These are phyloP conservation scores for Gobio occitaniae DNA, from an alignment of 2,797 vertebrate genomes.

Conservation along the genomic window DNA sequence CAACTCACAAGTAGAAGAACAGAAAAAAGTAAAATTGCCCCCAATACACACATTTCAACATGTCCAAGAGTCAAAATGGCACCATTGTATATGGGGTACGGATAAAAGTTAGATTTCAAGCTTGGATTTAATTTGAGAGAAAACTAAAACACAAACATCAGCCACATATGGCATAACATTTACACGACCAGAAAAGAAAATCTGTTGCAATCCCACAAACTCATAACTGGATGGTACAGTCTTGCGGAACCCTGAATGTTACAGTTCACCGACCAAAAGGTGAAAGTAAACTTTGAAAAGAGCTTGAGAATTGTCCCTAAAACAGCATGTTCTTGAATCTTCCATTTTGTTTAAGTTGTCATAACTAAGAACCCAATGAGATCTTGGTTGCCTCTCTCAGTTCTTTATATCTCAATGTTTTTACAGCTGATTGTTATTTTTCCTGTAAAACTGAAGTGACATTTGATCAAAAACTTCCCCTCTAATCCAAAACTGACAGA, in stretches of 20 bases:
- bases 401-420: neutral
- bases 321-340: neutral
- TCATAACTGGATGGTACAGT: neutral
- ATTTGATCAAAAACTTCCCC: neutral
- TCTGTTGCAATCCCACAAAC: neutral
- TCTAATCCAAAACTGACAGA: constrained; percentile 2
- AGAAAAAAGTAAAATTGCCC: neutral
- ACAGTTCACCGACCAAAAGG: neutral
- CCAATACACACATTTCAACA: constrained; percentile 16
- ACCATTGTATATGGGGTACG: constrained; percentile 14
- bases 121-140: neutral
- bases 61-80: constrained; percentile 14
- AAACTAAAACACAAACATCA: neutral
- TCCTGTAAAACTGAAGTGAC: neutral
- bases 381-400: neutral
- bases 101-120: constrained; percentile 19
- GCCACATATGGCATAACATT: constrained; percentile 8
- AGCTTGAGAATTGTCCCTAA: neutral
- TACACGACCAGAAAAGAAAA: neutral
- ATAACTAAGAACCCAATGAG: neutral
- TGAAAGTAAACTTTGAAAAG: neutral
- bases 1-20: neutral
- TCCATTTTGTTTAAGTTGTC: neutral
- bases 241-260: neutral
- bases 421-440: neutral